Base-by-base conservation (phyloP, 2,797 vertebrate genomes). In the Siniperca obscura region DNA sequence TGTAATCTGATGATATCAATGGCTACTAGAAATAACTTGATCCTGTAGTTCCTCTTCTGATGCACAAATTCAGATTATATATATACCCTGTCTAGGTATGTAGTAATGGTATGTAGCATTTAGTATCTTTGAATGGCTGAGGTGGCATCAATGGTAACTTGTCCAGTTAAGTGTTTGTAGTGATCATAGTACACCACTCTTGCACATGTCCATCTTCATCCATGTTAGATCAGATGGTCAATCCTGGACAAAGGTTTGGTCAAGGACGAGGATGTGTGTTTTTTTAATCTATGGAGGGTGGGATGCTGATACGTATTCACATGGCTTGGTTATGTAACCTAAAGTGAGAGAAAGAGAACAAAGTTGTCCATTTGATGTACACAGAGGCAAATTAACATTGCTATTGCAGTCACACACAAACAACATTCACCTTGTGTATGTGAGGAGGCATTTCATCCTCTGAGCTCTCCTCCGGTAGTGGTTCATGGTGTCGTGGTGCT, bases 381-480 rank as follows among this genome's bases (percentile, higher is more conserved):
- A 72, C 3, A 57, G 1, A 64, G 4, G n/a, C 13, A 76, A 38
- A 74, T 7, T 44, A 52, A 74, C 2, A 56, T 11, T 12, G 0
- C 21, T 7, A 22, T 7, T 62, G 5, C 12, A 66, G 19, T 30
- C 17, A 70, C 30, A 56, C 8, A 42, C 34, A 85, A 71, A 55
- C 5, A 34, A 27, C 5, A 55, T 82, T 81, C 88, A 98, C 98
- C 96, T 98, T 98, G 85, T 99, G 98, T 81, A 97, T 95, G 84
- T 97, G 97, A 13, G 98, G 98, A 5, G 98, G 98, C 76, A 98
- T 93, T 86, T 99, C 98, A 1, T 99, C 98, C 80, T 99, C 98
- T 0, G 97, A 97, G 70, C 96, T 97, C 92, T 99, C 98, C 92
- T 99, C 98, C 2, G 97, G 98, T 56, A 99, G 96, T 0, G 98